These are phyloP conservation scores for Drosophila repleta DNA, from an alignment of 1,140 invertebrate genomes.

Conservation along the genomic window DNA sequence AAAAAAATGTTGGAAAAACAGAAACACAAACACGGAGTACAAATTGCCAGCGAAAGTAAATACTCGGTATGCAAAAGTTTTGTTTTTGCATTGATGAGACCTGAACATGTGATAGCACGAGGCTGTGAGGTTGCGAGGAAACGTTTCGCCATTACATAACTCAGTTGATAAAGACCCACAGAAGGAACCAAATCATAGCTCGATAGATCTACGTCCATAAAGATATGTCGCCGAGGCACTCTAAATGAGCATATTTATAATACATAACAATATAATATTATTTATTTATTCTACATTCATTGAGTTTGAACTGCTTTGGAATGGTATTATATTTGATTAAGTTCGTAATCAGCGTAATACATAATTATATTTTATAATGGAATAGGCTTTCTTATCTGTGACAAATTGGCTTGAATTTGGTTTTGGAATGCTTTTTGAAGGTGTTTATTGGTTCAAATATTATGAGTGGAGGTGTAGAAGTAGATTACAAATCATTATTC, in stretches of 20 bases:
- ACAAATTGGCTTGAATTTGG: too few relatives aligned
- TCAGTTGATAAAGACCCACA: slow-evolving; percentile 3
- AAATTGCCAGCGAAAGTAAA: slow-evolving; percentile 36
- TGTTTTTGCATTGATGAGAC: slow-evolving; percentile 13
- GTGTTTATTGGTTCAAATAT: too few relatives aligned
- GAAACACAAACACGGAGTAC: slow-evolving; percentile 3
- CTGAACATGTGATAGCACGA: slow-evolving; percentile 33
- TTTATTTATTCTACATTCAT: background rate
- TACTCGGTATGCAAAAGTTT: slow-evolving; percentile 16
- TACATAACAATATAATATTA: background rate
- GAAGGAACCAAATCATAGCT: background rate
- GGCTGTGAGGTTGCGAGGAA: slow-evolving; percentile 3
- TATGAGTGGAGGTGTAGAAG: too few relatives aligned
- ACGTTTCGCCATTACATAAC: slow-evolving; percentile 14
- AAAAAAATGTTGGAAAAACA: slow-evolving; percentile 9
- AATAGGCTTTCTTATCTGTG: too few relatives aligned
- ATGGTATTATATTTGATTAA: background rate
- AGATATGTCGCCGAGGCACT: slow-evolving; percentile 1
- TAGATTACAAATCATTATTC: too few relatives aligned
- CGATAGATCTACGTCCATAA: slow-evolving; percentile 1
- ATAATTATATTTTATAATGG: too few relatives aligned
- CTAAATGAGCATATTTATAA: background rate
- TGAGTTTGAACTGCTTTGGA: background rate
- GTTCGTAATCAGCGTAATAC: too few relatives aligned
- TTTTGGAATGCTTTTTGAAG: too few relatives aligned